phyloP scores from a whole-genome alignment of 1,140 invertebrate genomes.

The Drosophila murphyi region DNA sequence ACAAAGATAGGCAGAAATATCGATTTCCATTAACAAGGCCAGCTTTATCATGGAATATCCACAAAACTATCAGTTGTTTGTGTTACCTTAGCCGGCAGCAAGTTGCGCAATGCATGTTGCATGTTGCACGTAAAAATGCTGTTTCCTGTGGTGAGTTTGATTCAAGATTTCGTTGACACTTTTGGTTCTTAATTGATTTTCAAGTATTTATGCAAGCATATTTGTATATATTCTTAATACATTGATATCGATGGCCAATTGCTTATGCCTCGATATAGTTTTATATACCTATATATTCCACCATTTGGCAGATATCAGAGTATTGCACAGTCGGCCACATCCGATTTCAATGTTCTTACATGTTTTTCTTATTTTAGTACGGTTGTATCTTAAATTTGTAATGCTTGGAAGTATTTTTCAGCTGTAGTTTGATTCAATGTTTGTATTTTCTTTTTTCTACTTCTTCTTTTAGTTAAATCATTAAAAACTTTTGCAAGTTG shows the following conservation, averaged over 20 bases:
- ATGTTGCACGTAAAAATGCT: neutral
- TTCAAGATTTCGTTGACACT: constrained; percentile 18
- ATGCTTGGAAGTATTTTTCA: constrained; percentile 1
- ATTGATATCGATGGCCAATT: too few species aligned
- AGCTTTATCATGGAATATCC: too few species aligned
- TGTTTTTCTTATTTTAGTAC: neutral
- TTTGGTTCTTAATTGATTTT: constrained; percentile 19
- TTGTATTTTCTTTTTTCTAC: constrained; percentile 1
- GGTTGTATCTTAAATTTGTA: neutral
- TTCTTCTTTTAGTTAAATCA: constrained; percentile 1
- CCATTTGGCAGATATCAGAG: neutral
- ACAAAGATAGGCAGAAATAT: neutral
- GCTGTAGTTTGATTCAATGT: constrained; percentile 1
- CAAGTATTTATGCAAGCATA: neutral
- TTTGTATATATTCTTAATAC: neutral
- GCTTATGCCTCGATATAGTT: too few species aligned
- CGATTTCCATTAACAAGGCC: too few species aligned
- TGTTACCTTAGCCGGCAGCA: too few species aligned
- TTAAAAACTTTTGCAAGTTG: neutral
- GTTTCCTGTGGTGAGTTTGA: constrained; percentile 16
- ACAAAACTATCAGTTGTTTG: too few species aligned
- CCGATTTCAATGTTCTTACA: neutral
- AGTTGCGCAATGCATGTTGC: neutral
- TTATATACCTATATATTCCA: neutral
- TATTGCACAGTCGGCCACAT: too few species aligned